phyloP scores from a whole-genome alignment of 1,140 invertebrate species.

The Papilio helenus region DNA sequence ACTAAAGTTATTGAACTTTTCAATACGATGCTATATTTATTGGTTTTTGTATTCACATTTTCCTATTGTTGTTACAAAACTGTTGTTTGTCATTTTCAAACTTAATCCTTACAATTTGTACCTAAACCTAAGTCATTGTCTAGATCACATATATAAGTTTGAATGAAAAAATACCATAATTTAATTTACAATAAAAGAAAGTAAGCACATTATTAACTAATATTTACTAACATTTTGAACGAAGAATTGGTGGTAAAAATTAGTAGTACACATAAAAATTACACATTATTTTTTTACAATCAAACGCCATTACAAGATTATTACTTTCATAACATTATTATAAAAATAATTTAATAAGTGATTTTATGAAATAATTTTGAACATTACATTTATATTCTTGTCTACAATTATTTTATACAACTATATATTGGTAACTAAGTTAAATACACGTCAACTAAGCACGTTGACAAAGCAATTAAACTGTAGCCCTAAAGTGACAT shows the following conservation, averaged over 20 bases:
- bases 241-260: neutral
- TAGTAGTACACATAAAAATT: neutral
- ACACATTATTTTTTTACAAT: constrained; percentile 14
- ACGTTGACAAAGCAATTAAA: constrained; percentile 31
- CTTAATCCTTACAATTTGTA: constrained; percentile 73
- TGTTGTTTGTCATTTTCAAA: constrained; percentile 67
- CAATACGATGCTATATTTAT: constrained; percentile 76
- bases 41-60: constrained; percentile 78
- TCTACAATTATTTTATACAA: neutral
- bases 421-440: constrained; percentile 36
- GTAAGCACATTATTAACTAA: constrained; percentile 4
- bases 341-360: constrained; percentile 32
- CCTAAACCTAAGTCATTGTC: constrained; percentile 79
- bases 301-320: constrained; percentile 8
- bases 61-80: constrained; percentile 80
- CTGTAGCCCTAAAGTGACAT: constrained; percentile 28
- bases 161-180: neutral
- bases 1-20: too few relatives aligned
- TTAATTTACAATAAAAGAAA: neutral
- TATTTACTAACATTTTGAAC: neutral
- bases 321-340: constrained; percentile 9
- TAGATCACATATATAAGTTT: constrained; percentile 51
- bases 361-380: constrained; percentile 33
- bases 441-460: constrained; percentile 29
- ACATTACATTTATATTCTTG: constrained; percentile 29